Base-by-base conservation (phyloP, 2,797 vertebrate species). In the Smutsia gigantea region DNA sequence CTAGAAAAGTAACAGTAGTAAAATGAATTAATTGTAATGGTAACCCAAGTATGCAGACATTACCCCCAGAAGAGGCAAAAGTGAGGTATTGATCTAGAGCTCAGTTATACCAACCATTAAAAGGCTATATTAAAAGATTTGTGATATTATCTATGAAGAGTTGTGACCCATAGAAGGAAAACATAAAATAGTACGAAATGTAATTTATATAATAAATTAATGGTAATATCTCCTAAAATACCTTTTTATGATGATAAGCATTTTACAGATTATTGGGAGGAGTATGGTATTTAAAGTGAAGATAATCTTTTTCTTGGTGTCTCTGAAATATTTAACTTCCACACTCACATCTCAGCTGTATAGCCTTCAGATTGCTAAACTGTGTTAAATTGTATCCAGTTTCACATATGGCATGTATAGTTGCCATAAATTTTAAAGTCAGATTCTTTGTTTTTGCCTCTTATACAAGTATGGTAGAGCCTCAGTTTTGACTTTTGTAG, bases 271-370 rank as follows among this genome's bases (percentile, higher is more conserved):
- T 37, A 82, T 78, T 83, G n/a, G 19, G 25, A 94, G 79, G 53
- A 87, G 23, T 23, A 12, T 90, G 31, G 39, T 93, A 64, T 94
- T 97, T 95, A 79, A 92, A 84, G 23, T 64, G 46, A 81, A 75
- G 39, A 53, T 59, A 53, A 46, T 68, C 87, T 83, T 77, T 95
- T 94, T 63, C 18, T 84, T 94, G 53, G 46, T 39, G 64, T 82
- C n/a, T 94, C 63, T 96, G 95, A 93, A 97, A 77, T 71, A 17
- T 63, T 83, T 68, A 75, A 71, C 79, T 85, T 53, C n/a, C n/a
- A 86, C 55, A 27, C 59, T 95, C 90, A 92, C 96, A 93, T 97
- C 97, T 97, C 88, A 97, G 96, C 90, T 97, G 85, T 96, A 72
- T 93, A 53, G 55, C 53, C 34, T 91, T 94, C 68, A 95, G 85